Base-by-base conservation (phyloP, 2,113 vertebrate genomes). In the mouse (Mus musculus) region DNA sequence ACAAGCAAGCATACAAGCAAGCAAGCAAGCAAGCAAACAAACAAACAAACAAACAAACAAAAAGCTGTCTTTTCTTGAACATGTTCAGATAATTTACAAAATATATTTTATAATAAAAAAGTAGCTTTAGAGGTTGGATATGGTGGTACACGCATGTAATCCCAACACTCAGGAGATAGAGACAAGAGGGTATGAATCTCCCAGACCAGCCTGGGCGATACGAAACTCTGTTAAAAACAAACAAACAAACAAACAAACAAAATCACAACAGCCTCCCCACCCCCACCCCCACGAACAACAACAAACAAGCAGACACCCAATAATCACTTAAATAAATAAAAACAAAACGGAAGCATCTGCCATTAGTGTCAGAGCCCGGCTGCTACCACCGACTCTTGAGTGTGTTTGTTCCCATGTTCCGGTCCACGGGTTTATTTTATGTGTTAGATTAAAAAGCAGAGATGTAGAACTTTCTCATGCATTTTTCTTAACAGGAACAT, bases 401-500 rank as follows among this genome's bases (percentile, higher is more conserved):
- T 12, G 17, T n/a, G 22, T 11, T 63, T 72, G 36, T 46, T 81
- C 54, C 87, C 75, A 16, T 63, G 91, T 63, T 89, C 73, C 19
- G 30, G 13, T 17, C 17, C 39, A 20, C 2, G 19, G 14, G 77
- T 93, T 49, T 82, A 5, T 49, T 93, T 90, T 39, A 28, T 9
- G 28, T 33, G 39, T 78, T 39, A 56, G 39, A 59, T 67, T 91
- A 59, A 73, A 96, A 91, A 54, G 49, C 26, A 69, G 67, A 84
- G 69, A 61, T 56, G 75, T 54, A 30, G 33, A 81, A 89, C 86
- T 94, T 93, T 54, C 87, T 96, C 80, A 67, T 89, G 91, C 84
- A n/a, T 91, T 49, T 95, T 93, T 97, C 87, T 93, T 28, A 93
- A 61, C 63, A 76, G 63, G 84, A 71, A 52, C 75, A 71, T 81